These are phyloP conservation scores for Caenorhabditis sp. DNA, from an alignment of 2,888 invertebrate species.

Conservation along the genomic window DNA sequence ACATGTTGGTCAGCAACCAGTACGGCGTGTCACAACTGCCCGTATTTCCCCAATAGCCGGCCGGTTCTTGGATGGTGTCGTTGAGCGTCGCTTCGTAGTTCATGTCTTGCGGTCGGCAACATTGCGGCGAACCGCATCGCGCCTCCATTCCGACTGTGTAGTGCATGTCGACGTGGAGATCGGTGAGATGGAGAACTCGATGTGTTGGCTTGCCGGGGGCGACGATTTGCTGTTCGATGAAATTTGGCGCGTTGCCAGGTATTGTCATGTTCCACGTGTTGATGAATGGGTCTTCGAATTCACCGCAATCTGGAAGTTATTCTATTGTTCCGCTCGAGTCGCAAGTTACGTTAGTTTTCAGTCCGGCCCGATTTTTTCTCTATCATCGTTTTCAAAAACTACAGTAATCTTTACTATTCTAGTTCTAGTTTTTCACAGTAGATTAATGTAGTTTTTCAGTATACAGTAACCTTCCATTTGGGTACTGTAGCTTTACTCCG, in stretches of 20 bases:
- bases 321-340: no score
- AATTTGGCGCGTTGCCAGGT: conserved; percentile 55
- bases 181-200: conserved; percentile 59
- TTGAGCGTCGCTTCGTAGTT: conserved; percentile 35
- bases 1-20: conserved; percentile 61
- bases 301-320: conserved; percentile 50
- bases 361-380: no score
- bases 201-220: conserved; percentile 48
- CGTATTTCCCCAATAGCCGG: conserved; percentile 59
- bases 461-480: no score
- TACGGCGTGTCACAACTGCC: conserved; percentile 64
- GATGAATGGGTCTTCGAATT: conserved; percentile 50
- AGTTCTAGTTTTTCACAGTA: no score
- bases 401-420: no score
- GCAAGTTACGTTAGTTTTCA: no score
- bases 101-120: conserved; percentile 77
- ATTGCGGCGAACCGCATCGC: conserved; percentile 90
- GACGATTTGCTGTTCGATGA: conserved; percentile 41
- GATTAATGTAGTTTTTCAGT: no score
- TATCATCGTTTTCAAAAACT: no score
- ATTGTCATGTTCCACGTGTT: conserved; percentile 56
- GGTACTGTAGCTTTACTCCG: no score
- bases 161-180: conserved; percentile 61
- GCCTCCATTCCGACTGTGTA: conserved; percentile 75
- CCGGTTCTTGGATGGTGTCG: conserved; percentile 36